phyloP scores from a whole-genome alignment of 2,797 vertebrate genomes.

The Leptoclinus maculatus region DNA sequence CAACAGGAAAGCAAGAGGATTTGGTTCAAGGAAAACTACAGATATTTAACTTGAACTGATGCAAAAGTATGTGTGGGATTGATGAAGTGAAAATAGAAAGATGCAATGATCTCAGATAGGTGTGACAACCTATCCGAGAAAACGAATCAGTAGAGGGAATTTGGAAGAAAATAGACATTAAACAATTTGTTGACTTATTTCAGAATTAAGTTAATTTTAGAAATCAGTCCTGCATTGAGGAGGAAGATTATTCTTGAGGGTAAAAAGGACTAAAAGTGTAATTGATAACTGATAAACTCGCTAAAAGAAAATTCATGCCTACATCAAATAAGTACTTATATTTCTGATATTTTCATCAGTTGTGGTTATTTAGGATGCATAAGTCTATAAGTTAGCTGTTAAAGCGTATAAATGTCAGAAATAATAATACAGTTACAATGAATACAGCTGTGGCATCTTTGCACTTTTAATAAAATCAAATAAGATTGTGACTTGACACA shows the following conservation, averaged over 20 bases:
- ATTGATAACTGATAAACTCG: not conserved
- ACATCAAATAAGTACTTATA: not conserved
- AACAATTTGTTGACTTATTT: not conserved
- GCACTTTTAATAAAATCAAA: constrained; percentile 24
- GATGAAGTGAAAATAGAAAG: not conserved
- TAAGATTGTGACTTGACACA: constrained; percentile 13
- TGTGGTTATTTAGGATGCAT: not conserved
- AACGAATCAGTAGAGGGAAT: not conserved
- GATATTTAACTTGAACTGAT: constrained; percentile 48
- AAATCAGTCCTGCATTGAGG: not conserved
- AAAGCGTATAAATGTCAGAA: not conserved
- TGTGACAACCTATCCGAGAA: not conserved
- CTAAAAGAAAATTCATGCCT: not conserved
- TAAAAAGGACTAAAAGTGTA: not conserved
- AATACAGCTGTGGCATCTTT: constrained; percentile 11
- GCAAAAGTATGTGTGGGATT: constrained; percentile 4
- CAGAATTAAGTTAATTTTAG: not conserved
- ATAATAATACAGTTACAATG: not conserved
- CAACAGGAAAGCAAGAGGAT: constrained; percentile 90
- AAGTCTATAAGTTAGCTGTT: not conserved
- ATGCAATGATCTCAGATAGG: not conserved
- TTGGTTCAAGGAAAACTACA: constrained; percentile 69
- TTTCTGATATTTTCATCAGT: not conserved
- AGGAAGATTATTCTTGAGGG: not conserved
- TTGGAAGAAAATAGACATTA: not conserved